Evolutionary conservation across 2,113 vertebrate species (phyloP).

Genomic region (Theristicus caerulescens): DNA sequence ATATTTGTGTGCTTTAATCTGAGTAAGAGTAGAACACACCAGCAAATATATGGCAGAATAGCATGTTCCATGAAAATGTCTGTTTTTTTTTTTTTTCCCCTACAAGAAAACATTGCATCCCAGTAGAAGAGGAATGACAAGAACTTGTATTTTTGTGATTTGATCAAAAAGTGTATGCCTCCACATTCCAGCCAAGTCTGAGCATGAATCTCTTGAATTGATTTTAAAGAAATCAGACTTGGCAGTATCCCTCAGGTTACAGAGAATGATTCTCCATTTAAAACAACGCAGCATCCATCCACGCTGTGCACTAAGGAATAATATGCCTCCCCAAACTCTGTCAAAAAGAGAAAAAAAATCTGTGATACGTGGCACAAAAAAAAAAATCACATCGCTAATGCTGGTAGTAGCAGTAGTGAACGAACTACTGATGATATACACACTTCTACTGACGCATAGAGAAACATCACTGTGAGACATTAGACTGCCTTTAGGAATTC

Average conservation of each 20-base stretch:
- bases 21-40: not conserved
- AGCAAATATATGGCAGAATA: not conserved
- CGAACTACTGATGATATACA: not conserved
- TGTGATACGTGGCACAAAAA: not conserved
- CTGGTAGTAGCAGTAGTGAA: not conserved
- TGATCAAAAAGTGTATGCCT: not conserved
- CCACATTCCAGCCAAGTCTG: not conserved
- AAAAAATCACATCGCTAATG: not conserved
- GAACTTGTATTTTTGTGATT: not conserved
- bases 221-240: slow-evolving; percentile 10
- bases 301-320: not conserved
- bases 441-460: not conserved
- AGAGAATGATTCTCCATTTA: not conserved
- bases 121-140: not conserved
- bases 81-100: not conserved
- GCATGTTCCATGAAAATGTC: not conserved
- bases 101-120: not conserved
- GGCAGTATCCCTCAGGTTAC: slow-evolving; percentile 16
- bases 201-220: slow-evolving; percentile 11
- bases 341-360: not conserved
- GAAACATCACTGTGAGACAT: not conserved
- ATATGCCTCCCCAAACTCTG: not conserved
- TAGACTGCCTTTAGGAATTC: not conserved
- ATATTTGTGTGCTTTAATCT: not conserved
- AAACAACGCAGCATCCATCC: not conserved